Evolutionary conservation across 37 sponge, comb jelly and placozoan genomes (phyloP), one percentile per base, ranked within the genome.

Genomic region (Ianthella basta): DNA sequence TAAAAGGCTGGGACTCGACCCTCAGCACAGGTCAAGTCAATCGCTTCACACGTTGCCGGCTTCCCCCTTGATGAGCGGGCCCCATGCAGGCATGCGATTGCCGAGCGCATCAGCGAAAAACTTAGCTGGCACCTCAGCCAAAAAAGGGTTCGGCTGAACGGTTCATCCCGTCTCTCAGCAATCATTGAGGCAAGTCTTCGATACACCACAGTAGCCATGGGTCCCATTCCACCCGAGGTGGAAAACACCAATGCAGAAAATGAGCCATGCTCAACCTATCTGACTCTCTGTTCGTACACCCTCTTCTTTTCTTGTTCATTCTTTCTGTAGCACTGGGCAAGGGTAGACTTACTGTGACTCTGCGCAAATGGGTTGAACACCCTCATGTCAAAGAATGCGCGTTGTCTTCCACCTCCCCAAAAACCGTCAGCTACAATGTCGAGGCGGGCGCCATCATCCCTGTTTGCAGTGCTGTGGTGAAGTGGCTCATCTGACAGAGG

Each of bases 291-390:
- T 20, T 57, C 59, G 18, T 57, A 57, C 18, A 18, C 59, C 59
- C 59, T 57, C 59, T 57, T 57, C 59, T 57, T 20, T 18, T 57
- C 59, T 18, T 57, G 59, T 57, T 57, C 59, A 57, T 57, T 57
- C 59, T 57, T 57, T 57, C 59, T 57, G 59, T 57, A 57, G 59
- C 59, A 57, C 59, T 57, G 59, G 59, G 59, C 59, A 20, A 57
- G 59, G 59, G 59, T 57, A 18, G 59, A 57, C 59, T 57, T 57
- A 18, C 59, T 20, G 18, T 57, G n/a, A n/a, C n/a, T n/a, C n/a
- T n/a, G 59, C n/a, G n/a, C n/a, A n/a, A n/a, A n/a, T n/a, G n/a
- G n/a, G n/a, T n/a, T n/a, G n/a, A n/a, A n/a, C n/a, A n/a, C n/a
- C n/a, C n/a, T n/a, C n/a, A n/a, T n/a, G n/a, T n/a, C n/a, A n/a